Evolutionary conservation across 2,888 invertebrate species (phyloP).

Genomic region (Lacanobia oleracea): DNA sequence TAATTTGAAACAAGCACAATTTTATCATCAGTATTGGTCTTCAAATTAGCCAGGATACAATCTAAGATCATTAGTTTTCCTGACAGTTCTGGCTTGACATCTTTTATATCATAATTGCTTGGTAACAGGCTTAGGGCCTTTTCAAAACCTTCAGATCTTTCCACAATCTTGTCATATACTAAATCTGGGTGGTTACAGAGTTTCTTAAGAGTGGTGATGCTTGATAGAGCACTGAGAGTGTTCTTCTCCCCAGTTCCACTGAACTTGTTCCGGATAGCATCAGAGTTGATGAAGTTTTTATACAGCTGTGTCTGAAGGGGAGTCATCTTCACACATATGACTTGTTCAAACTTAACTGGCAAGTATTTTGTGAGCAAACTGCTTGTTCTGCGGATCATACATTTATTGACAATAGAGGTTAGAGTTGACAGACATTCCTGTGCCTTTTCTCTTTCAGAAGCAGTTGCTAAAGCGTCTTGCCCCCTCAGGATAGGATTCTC

Average conservation of each 20-base stretch:
- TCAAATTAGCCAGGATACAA: constrained; percentile 97
- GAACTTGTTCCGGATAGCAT: constrained; percentile 94
- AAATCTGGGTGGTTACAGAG: constrained; percentile 99
- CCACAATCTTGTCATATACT: constrained; percentile 96
- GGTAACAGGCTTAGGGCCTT: constrained; percentile 94
- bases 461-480: constrained; percentile 97
- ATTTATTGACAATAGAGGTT: constrained; percentile 97
- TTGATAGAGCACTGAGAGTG: constrained; percentile 95
- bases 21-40: constrained; percentile 98
- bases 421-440: constrained; percentile 96
- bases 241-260: constrained; percentile 90
- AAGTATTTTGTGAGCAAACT: constrained; percentile 98
- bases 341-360: constrained; percentile 98
- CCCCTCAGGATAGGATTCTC: constrained; percentile 97
- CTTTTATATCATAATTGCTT: constrained; percentile 92
- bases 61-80: constrained; percentile 99
- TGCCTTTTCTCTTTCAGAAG: constrained; percentile 95
- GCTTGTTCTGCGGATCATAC: constrained; percentile 98
- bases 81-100: constrained; percentile 95
- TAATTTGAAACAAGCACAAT: constrained; percentile 99
- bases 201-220: constrained; percentile 99
- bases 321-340: constrained; percentile 98
- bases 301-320: constrained; percentile 96
- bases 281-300: constrained; percentile 96
- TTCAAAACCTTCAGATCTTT: constrained; percentile 96